Conservation (phyloP, 2,888 invertebrate genomes). For the Cephus rjabovi region DNA sequence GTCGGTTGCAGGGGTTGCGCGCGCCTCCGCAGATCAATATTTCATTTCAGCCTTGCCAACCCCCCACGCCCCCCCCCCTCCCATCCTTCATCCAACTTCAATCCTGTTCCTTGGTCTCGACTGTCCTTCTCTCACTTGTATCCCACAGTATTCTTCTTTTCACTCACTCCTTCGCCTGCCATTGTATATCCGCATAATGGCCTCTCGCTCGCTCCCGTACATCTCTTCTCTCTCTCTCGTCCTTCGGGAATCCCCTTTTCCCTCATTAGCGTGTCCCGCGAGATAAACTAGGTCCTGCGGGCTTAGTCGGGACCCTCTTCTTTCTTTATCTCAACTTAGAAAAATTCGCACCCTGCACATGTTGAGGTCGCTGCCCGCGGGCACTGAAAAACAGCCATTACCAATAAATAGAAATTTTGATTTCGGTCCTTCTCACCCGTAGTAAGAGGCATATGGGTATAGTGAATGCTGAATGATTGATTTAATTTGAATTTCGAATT, state of each 20-base stretch:
- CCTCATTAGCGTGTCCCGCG: neutral
- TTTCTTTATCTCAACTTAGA: neutral
- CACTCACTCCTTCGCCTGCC: conserved; percentile 29
- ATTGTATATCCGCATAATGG: conserved; percentile 30
- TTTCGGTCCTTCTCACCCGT: neutral
- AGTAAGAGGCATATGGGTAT: too few species aligned
- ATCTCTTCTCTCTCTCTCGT: conserved; percentile 12
- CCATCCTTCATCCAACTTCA: conserved; percentile 26
- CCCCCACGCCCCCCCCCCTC: conserved; percentile 29
- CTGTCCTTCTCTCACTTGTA: conserved; percentile 12
- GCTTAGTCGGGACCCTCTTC: neutral
- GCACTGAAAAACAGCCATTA: neutral
- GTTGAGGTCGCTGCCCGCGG: neutral
- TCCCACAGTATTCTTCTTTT: neutral
- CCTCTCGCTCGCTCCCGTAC: conserved; percentile 13
- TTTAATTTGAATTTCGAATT: neutral
- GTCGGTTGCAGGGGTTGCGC: conserved; percentile 63
- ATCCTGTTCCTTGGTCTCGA: conserved; percentile 14
- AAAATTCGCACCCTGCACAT: neutral
- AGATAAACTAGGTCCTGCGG: neutral
- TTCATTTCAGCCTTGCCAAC: conserved; percentile 61
- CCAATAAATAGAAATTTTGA: neutral
- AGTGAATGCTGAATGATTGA: neutral
- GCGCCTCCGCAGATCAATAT: conserved; percentile 65
- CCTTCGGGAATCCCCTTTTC: neutral